These are phyloP conservation scores for Stomatorhinus ivindoensis DNA, from an alignment of 2,113 vertebrate species.

Conservation along the genomic window DNA sequence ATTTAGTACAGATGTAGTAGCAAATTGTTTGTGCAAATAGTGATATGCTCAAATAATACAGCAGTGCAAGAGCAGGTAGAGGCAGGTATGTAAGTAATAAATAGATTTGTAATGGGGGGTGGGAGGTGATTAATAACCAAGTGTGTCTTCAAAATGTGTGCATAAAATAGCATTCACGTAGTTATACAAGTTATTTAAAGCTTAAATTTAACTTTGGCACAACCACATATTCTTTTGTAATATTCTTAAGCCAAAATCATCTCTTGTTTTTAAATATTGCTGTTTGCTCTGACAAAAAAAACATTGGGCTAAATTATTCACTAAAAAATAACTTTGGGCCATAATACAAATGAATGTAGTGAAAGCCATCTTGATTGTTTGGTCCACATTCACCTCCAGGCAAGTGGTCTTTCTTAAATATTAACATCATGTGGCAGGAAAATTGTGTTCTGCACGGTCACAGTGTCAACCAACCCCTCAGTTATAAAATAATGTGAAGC, in stretches of 20 bases:
- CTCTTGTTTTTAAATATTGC: not conserved
- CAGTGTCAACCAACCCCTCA: not conserved
- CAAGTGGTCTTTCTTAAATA: not conserved
- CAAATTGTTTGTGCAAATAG: not conserved
- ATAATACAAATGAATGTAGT: not conserved
- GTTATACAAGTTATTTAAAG: not conserved
- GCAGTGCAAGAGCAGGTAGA: not conserved
- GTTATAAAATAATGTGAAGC: not conserved
- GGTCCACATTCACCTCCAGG: not conserved
- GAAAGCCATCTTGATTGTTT: not conserved
- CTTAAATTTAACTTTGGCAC: not conserved
- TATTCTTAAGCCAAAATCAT: not conserved
- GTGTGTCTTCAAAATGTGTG: not conserved
- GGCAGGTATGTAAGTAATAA: not conserved
- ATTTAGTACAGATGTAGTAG: not conserved
- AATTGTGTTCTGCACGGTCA: not conserved
- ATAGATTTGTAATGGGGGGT: not conserved
- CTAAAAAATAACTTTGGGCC: not conserved
- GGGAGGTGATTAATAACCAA: not conserved
- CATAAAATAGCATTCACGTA: not conserved
- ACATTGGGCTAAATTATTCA: not conserved
- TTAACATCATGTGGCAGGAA: not conserved
- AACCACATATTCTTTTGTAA: not conserved
- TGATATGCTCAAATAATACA: not conserved
- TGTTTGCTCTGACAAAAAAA: not conserved